These are phyloP conservation scores for Rhinoptilus africanus DNA, from an alignment of 2,113 vertebrate species.

Conservation along the genomic window DNA sequence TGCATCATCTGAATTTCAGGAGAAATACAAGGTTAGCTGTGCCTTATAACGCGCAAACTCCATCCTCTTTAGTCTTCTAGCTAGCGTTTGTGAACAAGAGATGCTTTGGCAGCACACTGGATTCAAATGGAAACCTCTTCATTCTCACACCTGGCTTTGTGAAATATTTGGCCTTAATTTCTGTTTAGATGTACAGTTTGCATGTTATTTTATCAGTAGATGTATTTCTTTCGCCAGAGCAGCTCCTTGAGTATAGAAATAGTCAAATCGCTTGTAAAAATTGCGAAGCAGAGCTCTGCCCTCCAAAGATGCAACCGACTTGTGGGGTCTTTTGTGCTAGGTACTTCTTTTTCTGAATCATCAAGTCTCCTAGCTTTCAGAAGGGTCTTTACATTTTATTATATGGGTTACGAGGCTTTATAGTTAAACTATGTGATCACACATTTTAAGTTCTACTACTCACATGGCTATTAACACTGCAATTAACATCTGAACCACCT, in stretches of 20 bases:
- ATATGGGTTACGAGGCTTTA: neutral
- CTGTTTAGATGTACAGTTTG: neutral
- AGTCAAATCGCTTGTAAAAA: neutral
- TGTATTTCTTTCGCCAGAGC: neutral
- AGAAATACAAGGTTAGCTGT: neutral
- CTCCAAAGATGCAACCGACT: neutral
- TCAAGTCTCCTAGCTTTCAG: neutral
- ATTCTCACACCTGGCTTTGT: neutral
- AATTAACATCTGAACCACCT: neutral
- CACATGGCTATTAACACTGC: neutral
- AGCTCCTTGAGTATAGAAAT: neutral
- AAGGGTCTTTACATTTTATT: neutral
- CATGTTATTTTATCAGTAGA: neutral
- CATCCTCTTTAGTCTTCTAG: neutral
- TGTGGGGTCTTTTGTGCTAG: neutral
- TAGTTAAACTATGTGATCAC: neutral
- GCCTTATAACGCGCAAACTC: neutral
- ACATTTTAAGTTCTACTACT: neutral
- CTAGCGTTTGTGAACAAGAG: neutral
- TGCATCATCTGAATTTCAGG: neutral
- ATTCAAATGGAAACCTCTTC: neutral
- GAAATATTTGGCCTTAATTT: neutral
- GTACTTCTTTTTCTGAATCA: neutral
- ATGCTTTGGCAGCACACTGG: neutral
- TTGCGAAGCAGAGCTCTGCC: neutral